Percentiles rank a stretch among this genome's conserved stretches.
Evolutionary conservation across 2,888 invertebrate genomes (phyloP).

Genomic region (Tribolium freemani): DNA sequence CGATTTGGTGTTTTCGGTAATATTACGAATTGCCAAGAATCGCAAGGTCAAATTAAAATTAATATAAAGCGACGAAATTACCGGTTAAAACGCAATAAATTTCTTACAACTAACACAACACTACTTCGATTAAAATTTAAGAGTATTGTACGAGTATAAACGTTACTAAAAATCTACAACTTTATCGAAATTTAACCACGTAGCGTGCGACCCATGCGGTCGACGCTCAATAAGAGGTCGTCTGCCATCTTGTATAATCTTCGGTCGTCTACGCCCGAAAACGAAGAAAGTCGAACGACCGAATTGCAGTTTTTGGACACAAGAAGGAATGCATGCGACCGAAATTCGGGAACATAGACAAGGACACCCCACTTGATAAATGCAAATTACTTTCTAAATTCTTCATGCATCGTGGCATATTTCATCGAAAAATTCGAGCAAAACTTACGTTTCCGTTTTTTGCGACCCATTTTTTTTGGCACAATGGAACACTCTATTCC

Average conservation of each 20-base stretch:
- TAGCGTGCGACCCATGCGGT: conserved; percentile 70
- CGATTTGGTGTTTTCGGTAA: conserved; percentile 19
- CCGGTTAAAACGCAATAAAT: conserved; percentile 24
- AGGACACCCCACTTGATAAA: neutral
- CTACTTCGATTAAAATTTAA: conserved; percentile 19
- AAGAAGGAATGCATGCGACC: conserved; percentile 6
- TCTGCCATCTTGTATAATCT: conserved; percentile 63
- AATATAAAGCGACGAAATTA: conserved; percentile 29
- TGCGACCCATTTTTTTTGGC: conserved; percentile 34
- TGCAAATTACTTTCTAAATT: conserved; percentile 14
- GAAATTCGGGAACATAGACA: conserved; percentile 15
- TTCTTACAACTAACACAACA: conserved; percentile 34
- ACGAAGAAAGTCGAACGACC: neutral
- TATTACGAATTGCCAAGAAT: conserved; percentile 23
- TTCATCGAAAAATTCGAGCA: neutral
- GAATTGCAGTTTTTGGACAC: conserved; percentile 33
- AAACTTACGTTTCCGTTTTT: conserved; percentile 40
- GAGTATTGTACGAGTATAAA: conserved; percentile 40
- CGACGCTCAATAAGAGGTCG: conserved; percentile 66
- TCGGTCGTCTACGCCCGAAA: conserved; percentile 49
- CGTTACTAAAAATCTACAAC: conserved; percentile 44
- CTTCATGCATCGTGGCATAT: neutral
- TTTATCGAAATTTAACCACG: conserved; percentile 59
- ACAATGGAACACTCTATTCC: neutral
- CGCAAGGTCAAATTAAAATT: conserved; percentile 48